phyloP scores from a whole-genome alignment of 2,113 vertebrate genomes.

The Fregata magnificens region DNA sequence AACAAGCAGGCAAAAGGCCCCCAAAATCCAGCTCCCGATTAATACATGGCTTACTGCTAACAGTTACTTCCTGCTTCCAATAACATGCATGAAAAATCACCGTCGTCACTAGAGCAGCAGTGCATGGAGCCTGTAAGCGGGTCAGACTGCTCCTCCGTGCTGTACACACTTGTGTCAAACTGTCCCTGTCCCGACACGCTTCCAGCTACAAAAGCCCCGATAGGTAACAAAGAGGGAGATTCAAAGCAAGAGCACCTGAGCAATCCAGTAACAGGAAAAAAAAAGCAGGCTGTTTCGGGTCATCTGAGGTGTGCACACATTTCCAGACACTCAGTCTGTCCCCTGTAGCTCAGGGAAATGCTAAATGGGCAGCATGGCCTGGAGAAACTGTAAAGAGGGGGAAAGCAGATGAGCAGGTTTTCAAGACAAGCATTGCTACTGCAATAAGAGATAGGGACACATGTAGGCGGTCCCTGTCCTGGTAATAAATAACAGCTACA shows the following conservation, averaged over 20 bases:
- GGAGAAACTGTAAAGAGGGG: not conserved
- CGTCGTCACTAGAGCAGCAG: not conserved
- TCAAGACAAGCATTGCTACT: not conserved
- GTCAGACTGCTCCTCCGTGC: not conserved
- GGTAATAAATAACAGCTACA: constrained; percentile 11
- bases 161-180: not conserved
- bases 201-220: not conserved
- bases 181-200: not conserved
- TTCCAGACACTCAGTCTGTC: constrained; percentile 7
- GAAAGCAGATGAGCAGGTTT: constrained; percentile 34
- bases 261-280: not conserved
- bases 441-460: not conserved
- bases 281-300: not conserved
- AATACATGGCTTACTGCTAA: not conserved
- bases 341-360: not conserved
- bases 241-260: constrained; percentile 22
- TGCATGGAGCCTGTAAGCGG: not conserved
- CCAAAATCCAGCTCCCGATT: not conserved
- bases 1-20: not conserved
- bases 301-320: not conserved
- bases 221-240: not conserved
- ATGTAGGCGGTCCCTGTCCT: not conserved
- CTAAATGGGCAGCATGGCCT: not conserved
- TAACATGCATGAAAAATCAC: not conserved
- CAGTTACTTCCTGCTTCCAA: not conserved